Evolutionary conservation across 2,113 vertebrate species (phyloP), one percentile per base, ranked within the genome.

Genomic region (Chloropsis cyanopogon): DNA sequence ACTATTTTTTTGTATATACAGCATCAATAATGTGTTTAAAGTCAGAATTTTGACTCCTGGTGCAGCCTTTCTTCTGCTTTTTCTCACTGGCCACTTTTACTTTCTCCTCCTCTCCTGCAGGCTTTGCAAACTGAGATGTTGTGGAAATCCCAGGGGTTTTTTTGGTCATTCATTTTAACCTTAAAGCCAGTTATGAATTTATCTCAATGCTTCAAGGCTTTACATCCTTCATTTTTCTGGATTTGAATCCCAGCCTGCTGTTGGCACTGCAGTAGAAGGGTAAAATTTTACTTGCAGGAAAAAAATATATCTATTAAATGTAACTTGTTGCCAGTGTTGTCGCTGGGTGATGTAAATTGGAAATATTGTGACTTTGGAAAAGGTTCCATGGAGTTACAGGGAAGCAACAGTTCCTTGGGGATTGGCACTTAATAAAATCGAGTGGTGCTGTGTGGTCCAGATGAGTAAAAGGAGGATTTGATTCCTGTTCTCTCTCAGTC

Each of bases 1-100:
- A 6, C 42, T 52, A 0, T n/a, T n/a, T 49, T 37, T 35, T 28
- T 25, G 24, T 56, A 7, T 23, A 7, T 26, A 5, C 10, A 46
- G 4, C 46, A 41, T n/a, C 13, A 46, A 6, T 28, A 26, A 42
- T 25, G 35, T 42, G 33, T 15, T 52, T 61, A 6, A 29, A 81
- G 7, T 42, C 50, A 53, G 37, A 57, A 28, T 59, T 88, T 39
- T 60, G 16, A 19, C 8, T 76, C 54, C 0, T 31, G 8, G 14
- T 47, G 7, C 28, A 31, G 7, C 50, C 14, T 39, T 86, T 16
- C 17, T 31, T 50, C 56, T 80, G 22, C 46, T 39, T 57, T 82
- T 35, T 57, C 53, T 76, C 3, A 7, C 29, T 65, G 52, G 15
- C 86, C 37, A 33, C 59, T 86, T 86, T 63, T 41, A 29, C 54